Percentiles rank a stretch among this genome's conserved stretches.
Conservation (phyloP, 2,888 invertebrate species). For the Leptinotarsa rubiginosa region DNA sequence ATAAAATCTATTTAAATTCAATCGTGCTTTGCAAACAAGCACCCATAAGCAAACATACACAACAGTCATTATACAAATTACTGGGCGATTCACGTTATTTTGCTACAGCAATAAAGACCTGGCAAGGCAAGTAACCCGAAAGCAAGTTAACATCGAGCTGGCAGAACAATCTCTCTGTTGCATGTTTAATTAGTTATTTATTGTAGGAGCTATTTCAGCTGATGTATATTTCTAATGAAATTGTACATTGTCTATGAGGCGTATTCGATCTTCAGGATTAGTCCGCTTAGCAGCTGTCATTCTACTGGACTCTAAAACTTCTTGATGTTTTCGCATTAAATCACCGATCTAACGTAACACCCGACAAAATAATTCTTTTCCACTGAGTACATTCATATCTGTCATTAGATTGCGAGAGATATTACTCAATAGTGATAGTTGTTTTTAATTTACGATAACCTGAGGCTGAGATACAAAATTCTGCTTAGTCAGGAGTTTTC, state of each 20-base stretch:
- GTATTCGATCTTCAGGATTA: too few relatives aligned
- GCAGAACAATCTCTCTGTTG: not conserved
- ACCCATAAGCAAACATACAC: too few relatives aligned
- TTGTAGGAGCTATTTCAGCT: not conserved
- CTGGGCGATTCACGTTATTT: too few relatives aligned
- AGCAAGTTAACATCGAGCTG: not conserved
- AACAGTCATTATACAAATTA: too few relatives aligned
- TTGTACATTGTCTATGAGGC: not conserved
- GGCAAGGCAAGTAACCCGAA: not conserved
- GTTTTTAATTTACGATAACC: not conserved
- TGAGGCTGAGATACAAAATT: not conserved
- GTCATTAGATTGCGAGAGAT: not conserved
- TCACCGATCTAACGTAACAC: not conserved
- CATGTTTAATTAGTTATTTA: conserved; percentile 7
- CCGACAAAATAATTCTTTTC: not conserved
- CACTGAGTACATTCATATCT: not conserved
- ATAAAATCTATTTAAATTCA: too few relatives aligned
- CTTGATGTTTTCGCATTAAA: too few relatives aligned
- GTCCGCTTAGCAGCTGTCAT: too few relatives aligned
- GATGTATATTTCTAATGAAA: not conserved
- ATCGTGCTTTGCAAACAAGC: too few relatives aligned
- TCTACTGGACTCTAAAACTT: too few relatives aligned
- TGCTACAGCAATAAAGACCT: too few relatives aligned
- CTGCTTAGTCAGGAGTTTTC: not conserved
- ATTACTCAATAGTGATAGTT: not conserved